Percentiles rank a stretch among this genome's conserved stretches.
Evolutionary conservation across 1,140 invertebrate species (phyloP).

Genomic region (Eriosoma lanigerum): DNA sequence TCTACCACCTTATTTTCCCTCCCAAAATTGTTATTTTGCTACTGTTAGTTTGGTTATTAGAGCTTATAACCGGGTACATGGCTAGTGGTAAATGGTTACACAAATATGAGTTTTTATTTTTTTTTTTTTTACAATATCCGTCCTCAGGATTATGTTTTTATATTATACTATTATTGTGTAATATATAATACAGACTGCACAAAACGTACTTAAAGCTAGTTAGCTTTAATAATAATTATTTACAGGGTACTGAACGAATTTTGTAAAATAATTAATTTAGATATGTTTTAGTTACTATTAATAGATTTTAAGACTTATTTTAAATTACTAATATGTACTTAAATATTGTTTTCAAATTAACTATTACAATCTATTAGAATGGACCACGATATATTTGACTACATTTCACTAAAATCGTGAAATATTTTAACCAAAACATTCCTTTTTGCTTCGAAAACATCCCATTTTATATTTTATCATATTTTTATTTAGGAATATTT

Average conservation of each 20-base stretch:
- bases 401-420: slow-evolving; percentile 15
- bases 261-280: slow-evolving; percentile 35
- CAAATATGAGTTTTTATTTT: slow-evolving; percentile 23
- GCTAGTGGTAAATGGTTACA: slow-evolving; percentile 48
- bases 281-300: slow-evolving; percentile 34
- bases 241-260: slow-evolving; percentile 47
- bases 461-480: slow-evolving; percentile 32
- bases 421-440: background rate
- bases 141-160: slow-evolving; percentile 37
- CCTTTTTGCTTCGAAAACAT: slow-evolving; percentile 21
- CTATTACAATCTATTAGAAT: background rate
- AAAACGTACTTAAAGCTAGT: slow-evolving; percentile 42
- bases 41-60: slow-evolving; percentile 48
- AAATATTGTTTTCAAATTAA: slow-evolving; percentile 37
- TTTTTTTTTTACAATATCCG: slow-evolving; percentile 45
- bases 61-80: slow-evolving; percentile 50
- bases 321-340: slow-evolving; percentile 38
- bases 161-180: background rate
- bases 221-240: slow-evolving; percentile 27
- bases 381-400: background rate
- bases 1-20: background rate
- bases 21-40: slow-evolving; percentile 26
- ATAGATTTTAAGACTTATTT: slow-evolving; percentile 34
- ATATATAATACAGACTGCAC: slow-evolving; percentile 34
- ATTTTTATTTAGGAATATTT: slow-evolving; percentile 28